A percentile compares a stretch with the other conserved stretches of the same genome.
phyloP scores from a whole-genome alignment of 2,113 vertebrate genomes.

The Varanus salvator region DNA sequence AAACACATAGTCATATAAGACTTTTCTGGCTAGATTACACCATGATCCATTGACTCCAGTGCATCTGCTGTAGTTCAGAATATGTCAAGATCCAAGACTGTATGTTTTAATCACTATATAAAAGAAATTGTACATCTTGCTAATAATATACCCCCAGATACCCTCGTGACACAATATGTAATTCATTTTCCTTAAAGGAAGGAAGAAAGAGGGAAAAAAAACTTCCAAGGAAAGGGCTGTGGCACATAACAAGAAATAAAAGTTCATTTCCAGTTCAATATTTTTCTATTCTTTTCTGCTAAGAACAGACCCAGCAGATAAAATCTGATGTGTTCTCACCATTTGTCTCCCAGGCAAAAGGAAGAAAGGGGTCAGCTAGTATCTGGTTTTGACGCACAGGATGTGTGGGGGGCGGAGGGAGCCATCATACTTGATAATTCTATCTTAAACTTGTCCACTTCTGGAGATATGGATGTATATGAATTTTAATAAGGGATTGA shows the following conservation, averaged over 20 bases:
- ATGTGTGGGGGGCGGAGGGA: conserved; percentile 44
- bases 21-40: neutral
- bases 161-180: conserved; percentile 55
- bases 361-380: conserved; percentile 71
- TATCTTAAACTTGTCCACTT: conserved; percentile 71
- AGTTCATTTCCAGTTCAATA: conserved; percentile 62
- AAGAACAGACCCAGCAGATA: conserved; percentile 67
- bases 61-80: neutral
- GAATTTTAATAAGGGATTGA: neutral
- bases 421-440: conserved; percentile 61
- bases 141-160: conserved; percentile 33
- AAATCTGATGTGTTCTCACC: conserved; percentile 67
- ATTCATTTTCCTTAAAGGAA: conserved; percentile 45
- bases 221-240: conserved; percentile 58
- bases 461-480: conserved; percentile 55
- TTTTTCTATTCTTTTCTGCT: conserved; percentile 67
- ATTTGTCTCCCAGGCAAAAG: conserved; percentile 70
- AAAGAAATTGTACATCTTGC: conserved; percentile 11
- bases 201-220: conserved; percentile 8
- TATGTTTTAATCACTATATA: conserved; percentile 2
- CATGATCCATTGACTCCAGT: neutral
- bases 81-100: neutral
- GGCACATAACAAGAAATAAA: conserved; percentile 54
- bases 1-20: neutral
- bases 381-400: conserved; percentile 76